A percentile compares a stretch with the other conserved stretches of the same genome.
Evolutionary conservation across 2,888 invertebrate species (phyloP).

Genomic region (Tinea trinotella): DNA sequence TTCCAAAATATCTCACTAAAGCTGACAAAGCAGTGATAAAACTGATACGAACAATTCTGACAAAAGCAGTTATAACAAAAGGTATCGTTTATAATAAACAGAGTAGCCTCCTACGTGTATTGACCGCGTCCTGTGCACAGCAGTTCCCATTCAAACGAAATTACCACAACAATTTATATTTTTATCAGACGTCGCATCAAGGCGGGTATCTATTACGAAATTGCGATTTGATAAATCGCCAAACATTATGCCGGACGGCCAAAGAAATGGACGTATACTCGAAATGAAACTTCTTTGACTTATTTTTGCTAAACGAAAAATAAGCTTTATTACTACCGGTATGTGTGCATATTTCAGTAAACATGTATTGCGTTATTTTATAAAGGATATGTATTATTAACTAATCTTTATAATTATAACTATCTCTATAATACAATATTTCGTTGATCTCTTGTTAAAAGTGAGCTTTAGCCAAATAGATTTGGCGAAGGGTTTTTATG

Average conservation of each 20-base stretch:
- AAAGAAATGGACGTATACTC: constrained; percentile 66
- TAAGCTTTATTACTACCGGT: constrained; percentile 41
- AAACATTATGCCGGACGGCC: constrained; percentile 66
- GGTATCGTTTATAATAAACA: constrained; percentile 48
- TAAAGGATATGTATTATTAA: not conserved
- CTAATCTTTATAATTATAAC: too few relatives aligned
- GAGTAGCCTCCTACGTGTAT: constrained; percentile 22
- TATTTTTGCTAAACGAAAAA: constrained; percentile 28
- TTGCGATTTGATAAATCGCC: constrained; percentile 70
- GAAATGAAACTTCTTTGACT: constrained; percentile 45
- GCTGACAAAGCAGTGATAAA: constrained; percentile 49
- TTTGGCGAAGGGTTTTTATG: not conserved
- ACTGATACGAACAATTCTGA: constrained; percentile 50
- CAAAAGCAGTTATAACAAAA: constrained; percentile 56
- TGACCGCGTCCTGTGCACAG: constrained; percentile 15
- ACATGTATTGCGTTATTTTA: constrained; percentile 39
- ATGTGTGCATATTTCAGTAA: constrained; percentile 45
- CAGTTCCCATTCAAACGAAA: constrained; percentile 18
- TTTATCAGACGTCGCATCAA: constrained; percentile 57
- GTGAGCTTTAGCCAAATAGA: not conserved
- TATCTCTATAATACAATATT: not conserved
- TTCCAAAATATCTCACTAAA: constrained; percentile 38
- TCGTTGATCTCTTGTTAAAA: not conserved
- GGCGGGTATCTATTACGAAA: constrained; percentile 68
- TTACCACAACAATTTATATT: constrained; percentile 39